Evolutionary conservation across 1,140 invertebrate genomes (phyloP), one percentile per base, ranked within the genome.

Genomic region (Anoplolepis gracilipes): DNA sequence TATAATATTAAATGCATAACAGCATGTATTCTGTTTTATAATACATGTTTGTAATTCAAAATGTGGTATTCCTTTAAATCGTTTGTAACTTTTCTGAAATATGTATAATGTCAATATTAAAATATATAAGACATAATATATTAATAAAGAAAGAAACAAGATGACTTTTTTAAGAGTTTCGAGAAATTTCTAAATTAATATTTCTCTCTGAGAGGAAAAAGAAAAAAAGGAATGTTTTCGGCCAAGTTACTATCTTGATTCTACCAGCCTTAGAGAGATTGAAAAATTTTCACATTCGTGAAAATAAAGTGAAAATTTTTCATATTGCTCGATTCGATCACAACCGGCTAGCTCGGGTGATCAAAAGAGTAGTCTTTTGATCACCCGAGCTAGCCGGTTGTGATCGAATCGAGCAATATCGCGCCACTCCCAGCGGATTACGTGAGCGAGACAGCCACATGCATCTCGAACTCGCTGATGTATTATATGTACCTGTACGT

Each of bases 361-460:
- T 73, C 25, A 36, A 28, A 46, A 82, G 39, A 42, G n/a, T n/a
- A n/a, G n/a, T 42, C 39, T 82, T 46, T 28, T 36, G 25, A 73
- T 81, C 36, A 36, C 59, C 33, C 36, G 10, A 82, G 36, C 65
- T 10, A n/a, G 36, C 36, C 36, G n/a, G n/a, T 33, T 13, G 30
- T 69, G 76, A 87, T 79, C 73, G 49, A 85, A 86, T 86, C 46
- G 69, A 75, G 72, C 81, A 62, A 59, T 84, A 75, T 33, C 86
- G 67, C 78, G 89, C 88, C 89, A 90, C 89, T 90, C 89, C 89
- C 89, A 88, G 61, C n/a, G 46, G 88, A 87, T 90, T 90, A 90
- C 82, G 79, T 84, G 89, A 90, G 81, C 61, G 42, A 64, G 69
- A 16, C 88, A 49, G 49, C 70, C 88, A 73, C 82, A 82, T 64